Evolutionary conservation across 1,140 invertebrate genomes (phyloP).

Genomic region (Drosophila sechellia): DNA sequence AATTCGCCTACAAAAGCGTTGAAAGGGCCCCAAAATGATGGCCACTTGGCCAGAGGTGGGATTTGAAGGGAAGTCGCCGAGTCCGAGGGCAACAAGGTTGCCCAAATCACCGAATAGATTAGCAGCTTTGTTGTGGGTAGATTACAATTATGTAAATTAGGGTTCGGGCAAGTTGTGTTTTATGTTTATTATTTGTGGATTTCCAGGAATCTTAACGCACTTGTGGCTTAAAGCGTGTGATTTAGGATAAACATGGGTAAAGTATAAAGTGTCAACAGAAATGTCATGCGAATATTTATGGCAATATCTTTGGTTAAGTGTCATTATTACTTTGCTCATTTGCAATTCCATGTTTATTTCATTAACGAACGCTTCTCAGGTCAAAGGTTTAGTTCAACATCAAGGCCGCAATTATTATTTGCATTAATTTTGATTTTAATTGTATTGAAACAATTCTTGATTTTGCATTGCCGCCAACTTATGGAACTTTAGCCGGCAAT

Average conservation of each 20-base stretch:
- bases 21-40: slow-evolving; percentile 46
- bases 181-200: slow-evolving; percentile 6
- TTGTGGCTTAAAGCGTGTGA: background rate
- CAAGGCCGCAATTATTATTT: background rate
- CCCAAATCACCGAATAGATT: slow-evolving; percentile 35
- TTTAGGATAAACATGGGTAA: slow-evolving; percentile 8
- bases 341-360: no score
- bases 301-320: no score
- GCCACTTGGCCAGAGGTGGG: background rate
- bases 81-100: slow-evolving; percentile 32
- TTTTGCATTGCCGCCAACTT: background rate
- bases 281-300: background rate
- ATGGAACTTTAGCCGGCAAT: background rate
- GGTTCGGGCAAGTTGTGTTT: slow-evolving; percentile 2
- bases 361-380: no score
- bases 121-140: slow-evolving; percentile 26
- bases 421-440: background rate
- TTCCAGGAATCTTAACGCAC: slow-evolving; percentile 6
- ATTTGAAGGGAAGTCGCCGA: background rate
- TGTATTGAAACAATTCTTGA: background rate
- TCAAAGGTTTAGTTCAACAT: background rate
- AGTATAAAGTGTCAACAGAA: background rate
- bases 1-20: slow-evolving; percentile 49
- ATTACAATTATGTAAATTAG: slow-evolving; percentile 39
- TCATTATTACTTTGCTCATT: no score